Evolutionary conservation across 2,797 vertebrate species (phyloP).

Genomic region (Muscicapa striata): DNA sequence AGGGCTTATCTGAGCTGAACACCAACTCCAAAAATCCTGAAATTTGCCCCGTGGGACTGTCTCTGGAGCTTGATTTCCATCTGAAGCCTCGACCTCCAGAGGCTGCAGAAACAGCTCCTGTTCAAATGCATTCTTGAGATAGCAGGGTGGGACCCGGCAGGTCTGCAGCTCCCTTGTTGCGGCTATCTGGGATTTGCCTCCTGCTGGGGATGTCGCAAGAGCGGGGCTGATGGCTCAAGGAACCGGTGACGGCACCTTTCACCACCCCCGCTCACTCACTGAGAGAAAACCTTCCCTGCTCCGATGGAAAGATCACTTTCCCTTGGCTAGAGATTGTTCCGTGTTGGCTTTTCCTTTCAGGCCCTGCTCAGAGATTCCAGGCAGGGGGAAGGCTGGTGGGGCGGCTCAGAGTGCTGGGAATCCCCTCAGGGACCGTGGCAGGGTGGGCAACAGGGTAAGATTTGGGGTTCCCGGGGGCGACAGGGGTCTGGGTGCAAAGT

Average conservation of each 20-base stretch:
- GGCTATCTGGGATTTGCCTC: conserved; percentile 16
- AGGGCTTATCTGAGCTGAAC: conserved; percentile 53
- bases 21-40: conserved; percentile 34
- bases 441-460: fast-evolving
- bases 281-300: not conserved
- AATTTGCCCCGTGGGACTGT: conserved; percentile 53
- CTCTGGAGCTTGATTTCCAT: conserved; percentile 38
- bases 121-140: conserved; percentile 61
- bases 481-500: not conserved
- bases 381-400: not conserved
- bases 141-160: not conserved
- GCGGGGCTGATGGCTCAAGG: conserved; percentile 6
- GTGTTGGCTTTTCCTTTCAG: not conserved
- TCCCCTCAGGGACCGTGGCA: fast-evolving
- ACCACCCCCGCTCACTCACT: not conserved
- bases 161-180: not conserved
- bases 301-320: conserved; percentile 20
- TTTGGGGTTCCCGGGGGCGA: not conserved
- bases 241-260: conserved; percentile 39
- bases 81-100: conserved; percentile 28
- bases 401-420: not conserved
- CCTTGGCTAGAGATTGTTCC: not conserved
- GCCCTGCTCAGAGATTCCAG: not conserved
- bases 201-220: conserved; percentile 30
- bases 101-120: conserved; percentile 34